A percentile compares a stretch with the other conserved stretches of the same genome.
Evolutionary conservation across 2,888 invertebrate genomes (phyloP).

Genomic region (Neoitamus cyanurus): DNA sequence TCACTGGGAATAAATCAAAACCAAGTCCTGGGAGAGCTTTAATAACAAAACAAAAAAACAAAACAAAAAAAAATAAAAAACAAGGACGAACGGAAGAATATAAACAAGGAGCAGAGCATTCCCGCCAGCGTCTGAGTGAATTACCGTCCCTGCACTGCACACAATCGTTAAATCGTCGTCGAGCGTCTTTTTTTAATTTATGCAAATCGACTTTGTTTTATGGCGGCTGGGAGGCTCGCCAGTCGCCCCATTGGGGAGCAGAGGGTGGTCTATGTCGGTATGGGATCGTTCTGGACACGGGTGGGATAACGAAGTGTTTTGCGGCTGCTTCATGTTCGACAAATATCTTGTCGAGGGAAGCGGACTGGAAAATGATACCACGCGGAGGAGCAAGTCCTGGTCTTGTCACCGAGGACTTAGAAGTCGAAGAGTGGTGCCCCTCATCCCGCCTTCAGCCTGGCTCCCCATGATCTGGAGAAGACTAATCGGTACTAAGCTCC

Average conservation of each 20-base stretch:
- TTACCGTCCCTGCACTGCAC: constrained; percentile 17
- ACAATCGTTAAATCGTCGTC: constrained; percentile 48
- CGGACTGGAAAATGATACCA: constrained; percentile 12
- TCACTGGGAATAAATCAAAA: constrained; percentile 31
- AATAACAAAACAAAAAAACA: not conserved
- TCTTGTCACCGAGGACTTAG: constrained; percentile 7
- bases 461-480: not conserved
- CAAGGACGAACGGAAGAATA: not conserved
- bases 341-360: not conserved
- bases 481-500: constrained; percentile 21
- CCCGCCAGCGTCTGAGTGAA: constrained; percentile 16
- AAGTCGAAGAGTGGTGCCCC: not conserved
- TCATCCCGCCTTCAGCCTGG: too few species aligned
- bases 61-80: not conserved
- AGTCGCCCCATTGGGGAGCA: not conserved
- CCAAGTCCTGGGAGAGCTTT: not conserved
- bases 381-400: not conserved
- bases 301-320: not conserved
- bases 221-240: not conserved
- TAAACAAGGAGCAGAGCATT: not conserved
- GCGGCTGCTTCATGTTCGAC: not conserved
- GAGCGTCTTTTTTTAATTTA: constrained; percentile 47
- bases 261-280: not conserved
- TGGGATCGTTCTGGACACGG: not conserved
- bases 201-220: constrained; percentile 50